Evolutionary conservation across 2,888 invertebrate species (phyloP).

Genomic region (Asteroscopus sphinx): DNA sequence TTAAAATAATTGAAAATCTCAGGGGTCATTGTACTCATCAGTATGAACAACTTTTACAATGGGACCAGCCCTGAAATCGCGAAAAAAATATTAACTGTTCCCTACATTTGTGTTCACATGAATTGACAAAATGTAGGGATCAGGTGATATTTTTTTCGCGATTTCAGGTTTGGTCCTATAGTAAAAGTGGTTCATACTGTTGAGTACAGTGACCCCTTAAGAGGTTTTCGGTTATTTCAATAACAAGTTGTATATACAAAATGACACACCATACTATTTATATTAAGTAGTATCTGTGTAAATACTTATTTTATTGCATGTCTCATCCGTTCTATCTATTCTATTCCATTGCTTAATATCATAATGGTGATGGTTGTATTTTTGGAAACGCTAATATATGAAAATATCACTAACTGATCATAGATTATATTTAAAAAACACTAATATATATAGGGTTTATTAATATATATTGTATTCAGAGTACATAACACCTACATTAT

Average conservation of each 20-base stretch:
- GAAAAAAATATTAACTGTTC: too few relatives aligned
- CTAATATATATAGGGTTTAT: conserved; percentile 33
- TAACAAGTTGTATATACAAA: conserved; percentile 32
- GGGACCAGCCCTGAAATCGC: too few relatives aligned
- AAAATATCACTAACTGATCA: conserved; percentile 49
- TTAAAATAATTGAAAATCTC: too few relatives aligned
- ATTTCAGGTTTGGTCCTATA: too few relatives aligned
- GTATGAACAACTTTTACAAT: too few relatives aligned
- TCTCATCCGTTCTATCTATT: conserved; percentile 73
- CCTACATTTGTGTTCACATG: too few relatives aligned
- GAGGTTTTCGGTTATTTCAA: too few relatives aligned
- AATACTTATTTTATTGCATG: conserved; percentile 73
- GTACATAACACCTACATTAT: conserved; percentile 22
- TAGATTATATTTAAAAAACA: conserved; percentile 38
- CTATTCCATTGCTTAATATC: conserved; percentile 84
- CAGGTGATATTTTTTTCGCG: too few relatives aligned
- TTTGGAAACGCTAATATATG: conserved; percentile 52
- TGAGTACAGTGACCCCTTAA: too few relatives aligned
- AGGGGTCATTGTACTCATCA: too few relatives aligned
- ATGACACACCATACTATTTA: conserved; percentile 53
- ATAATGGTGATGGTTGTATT: conserved; percentile 89
- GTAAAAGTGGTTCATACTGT: too few relatives aligned
- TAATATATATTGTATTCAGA: conserved; percentile 40
- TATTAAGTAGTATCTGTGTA: conserved; percentile 57
- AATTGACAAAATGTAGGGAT: too few relatives aligned